A percentile compares a stretch with the other conserved stretches of the same genome.
These are phyloP conservation scores for Keiferia lycopersicella DNA, from an alignment of 2,888 invertebrate genomes.

Conservation along the genomic window DNA sequence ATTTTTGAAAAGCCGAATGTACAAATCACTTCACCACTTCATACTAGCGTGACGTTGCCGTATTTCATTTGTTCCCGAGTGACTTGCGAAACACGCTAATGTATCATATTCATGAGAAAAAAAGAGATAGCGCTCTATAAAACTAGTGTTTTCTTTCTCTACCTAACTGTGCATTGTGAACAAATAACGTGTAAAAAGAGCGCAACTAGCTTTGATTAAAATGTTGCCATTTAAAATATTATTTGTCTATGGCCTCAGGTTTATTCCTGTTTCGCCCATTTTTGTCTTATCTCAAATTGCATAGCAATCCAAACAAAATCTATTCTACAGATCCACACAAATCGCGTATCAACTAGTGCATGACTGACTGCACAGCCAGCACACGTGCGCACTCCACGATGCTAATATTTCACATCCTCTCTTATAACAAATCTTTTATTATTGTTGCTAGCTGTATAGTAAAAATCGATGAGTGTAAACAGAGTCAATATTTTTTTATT, in stretches of 20 bases:
- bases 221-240: conserved; percentile 51
- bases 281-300: not conserved
- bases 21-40: conserved; percentile 61
- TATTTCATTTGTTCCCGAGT: conserved; percentile 79
- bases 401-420: too few relatives aligned
- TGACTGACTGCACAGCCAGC: too few relatives aligned
- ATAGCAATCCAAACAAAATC: too few relatives aligned
- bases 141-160: conserved; percentile 4
- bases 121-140: conserved; percentile 13
- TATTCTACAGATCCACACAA: too few relatives aligned
- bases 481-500: too few relatives aligned
- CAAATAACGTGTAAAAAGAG: not conserved
- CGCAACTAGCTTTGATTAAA: not conserved
- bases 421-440: too few relatives aligned
- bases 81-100: conserved; percentile 29
- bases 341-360: too few relatives aligned
- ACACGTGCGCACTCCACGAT: too few relatives aligned
- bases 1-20: conserved; percentile 65
- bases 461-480: too few relatives aligned
- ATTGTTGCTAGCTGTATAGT: too few relatives aligned
- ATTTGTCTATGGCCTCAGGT: conserved; percentile 42
- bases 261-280: conserved; percentile 28
- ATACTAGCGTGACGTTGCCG: conserved; percentile 79
- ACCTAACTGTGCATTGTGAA: not conserved
- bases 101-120: not conserved